Conservation (phyloP, 37 sponge, comb jelly and placozoan genomes). For the Corticium candelabrum region DNA sequence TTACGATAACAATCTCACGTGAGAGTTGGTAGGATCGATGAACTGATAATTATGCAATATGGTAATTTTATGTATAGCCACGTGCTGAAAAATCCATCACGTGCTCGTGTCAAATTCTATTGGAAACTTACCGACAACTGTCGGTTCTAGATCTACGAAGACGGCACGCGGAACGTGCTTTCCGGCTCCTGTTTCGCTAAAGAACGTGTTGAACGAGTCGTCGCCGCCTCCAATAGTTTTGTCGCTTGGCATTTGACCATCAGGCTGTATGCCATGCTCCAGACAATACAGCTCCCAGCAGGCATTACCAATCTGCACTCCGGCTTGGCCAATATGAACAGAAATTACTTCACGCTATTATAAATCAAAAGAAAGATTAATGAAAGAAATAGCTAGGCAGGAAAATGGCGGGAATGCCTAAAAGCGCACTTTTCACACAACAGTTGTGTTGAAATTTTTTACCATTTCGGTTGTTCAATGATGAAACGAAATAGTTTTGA, state of each 20-base stretch:
- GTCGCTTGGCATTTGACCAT: constrained; percentile 93
- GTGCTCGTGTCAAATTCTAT: too few relatives aligned
- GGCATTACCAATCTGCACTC: constrained; percentile 96
- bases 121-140: constrained; percentile 87
- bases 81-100: too few relatives aligned
- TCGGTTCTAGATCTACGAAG: constrained; percentile 93
- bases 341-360: constrained; percentile 89
- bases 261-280: constrained; percentile 96
- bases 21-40: too few relatives aligned
- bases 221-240: constrained; percentile 92
- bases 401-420: too few relatives aligned
- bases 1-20: too few relatives aligned
- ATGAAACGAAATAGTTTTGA: not conserved
- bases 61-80: too few relatives aligned
- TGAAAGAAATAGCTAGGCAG: not conserved
- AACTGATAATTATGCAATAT: too few relatives aligned
- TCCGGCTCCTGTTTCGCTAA: constrained; percentile 88
- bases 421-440: too few relatives aligned
- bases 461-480: too few relatives aligned
- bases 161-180: constrained; percentile 93
- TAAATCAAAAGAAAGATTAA: too few relatives aligned
- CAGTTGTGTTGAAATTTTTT: too few relatives aligned
- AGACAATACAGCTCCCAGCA: constrained; percentile 98
- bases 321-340: constrained; percentile 95
- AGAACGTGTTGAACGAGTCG: constrained; percentile 97